These are phyloP conservation scores for Hirtodrosophila duncani DNA, from an alignment of 2,888 invertebrate species.

Conservation along the genomic window DNA sequence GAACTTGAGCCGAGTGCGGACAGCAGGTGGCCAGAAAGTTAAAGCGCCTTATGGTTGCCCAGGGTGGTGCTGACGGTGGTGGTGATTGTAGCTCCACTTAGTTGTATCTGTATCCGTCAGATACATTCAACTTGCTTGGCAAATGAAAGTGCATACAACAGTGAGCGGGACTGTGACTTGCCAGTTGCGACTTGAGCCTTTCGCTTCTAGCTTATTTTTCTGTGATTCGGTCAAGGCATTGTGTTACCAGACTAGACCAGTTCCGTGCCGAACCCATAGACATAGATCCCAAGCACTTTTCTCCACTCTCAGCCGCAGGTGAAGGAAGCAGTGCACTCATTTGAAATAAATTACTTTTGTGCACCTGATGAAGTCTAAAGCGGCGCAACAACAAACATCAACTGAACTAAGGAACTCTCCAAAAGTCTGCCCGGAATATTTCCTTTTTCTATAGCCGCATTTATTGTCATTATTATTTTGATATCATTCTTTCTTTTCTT, in stretches of 20 bases:
- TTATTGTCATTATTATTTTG: constrained; percentile 72
- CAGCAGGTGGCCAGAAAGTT: constrained; percentile 60
- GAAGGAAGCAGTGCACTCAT: constrained; percentile 54
- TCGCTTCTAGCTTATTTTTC: constrained; percentile 41
- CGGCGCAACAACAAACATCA: constrained; percentile 22
- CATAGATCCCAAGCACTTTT: too few species aligned
- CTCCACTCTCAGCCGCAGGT: constrained; percentile 21
- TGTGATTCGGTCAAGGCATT: constrained; percentile 28
- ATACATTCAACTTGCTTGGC: constrained; percentile 47
- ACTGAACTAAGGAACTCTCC: constrained; percentile 21
- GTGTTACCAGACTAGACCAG: too few species aligned
- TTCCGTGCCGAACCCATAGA: constrained; percentile 16
- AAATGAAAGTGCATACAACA: constrained; percentile 43
- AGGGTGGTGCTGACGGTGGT: constrained; percentile 2
- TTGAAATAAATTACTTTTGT: constrained; percentile 74
- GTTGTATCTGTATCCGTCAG: constrained; percentile 48
- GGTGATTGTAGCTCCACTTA: constrained; percentile 14
- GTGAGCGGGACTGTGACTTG: background rate
- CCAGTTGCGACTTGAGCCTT: too few species aligned
- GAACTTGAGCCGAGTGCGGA: constrained; percentile 50
- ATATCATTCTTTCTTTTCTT: constrained; percentile 36
- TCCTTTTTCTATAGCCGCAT: constrained; percentile 40
- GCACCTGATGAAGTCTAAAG: constrained; percentile 71
- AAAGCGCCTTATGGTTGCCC: constrained; percentile 34
- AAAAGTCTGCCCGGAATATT: constrained; percentile 25